Percentiles rank a stretch among this genome's conserved stretches.
Conservation (phyloP, 1,140 invertebrate genomes). For the Drosophila ogumai region DNA sequence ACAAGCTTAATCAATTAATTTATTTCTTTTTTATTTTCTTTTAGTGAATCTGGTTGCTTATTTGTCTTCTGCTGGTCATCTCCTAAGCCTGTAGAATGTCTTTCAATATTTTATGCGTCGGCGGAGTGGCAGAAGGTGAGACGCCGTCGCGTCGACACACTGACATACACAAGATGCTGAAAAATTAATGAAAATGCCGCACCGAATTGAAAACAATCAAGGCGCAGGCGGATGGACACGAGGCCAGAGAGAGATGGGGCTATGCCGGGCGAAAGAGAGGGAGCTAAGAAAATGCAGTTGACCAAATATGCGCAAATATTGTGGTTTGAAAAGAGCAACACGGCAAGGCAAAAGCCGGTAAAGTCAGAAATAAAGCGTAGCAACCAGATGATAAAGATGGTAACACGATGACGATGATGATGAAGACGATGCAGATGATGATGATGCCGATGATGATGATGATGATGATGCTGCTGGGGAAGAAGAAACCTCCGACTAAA, state of each 20-base stretch:
- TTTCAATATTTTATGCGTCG: slow-evolving; percentile 80
- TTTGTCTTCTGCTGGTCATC: slow-evolving; percentile 37
- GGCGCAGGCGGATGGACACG: slow-evolving; percentile 30
- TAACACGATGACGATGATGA: slow-evolving; percentile 28
- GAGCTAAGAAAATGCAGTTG: slow-evolving; percentile 68
- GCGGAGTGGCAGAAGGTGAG: slow-evolving; percentile 39
- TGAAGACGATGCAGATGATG: slow-evolving; percentile 31
- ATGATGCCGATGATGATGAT: slow-evolving; percentile 16
- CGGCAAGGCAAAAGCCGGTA: slow-evolving; percentile 43
- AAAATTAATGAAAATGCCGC: slow-evolving; percentile 82
- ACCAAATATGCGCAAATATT: slow-evolving; percentile 83
- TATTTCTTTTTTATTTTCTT: slow-evolving; percentile 10
- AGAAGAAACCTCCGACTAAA: slow-evolving; percentile 53
- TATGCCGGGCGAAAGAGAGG: slow-evolving; percentile 3
- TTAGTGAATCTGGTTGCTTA: slow-evolving; percentile 20
- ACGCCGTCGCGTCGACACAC: slow-evolving; percentile 54
- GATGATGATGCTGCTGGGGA: slow-evolving; percentile 36
- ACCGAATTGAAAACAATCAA: slow-evolving; percentile 80
- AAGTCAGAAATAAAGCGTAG: slow-evolving; percentile 52
- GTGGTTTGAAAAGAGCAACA: slow-evolving; percentile 59
- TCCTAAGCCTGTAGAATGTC: slow-evolving; percentile 57
- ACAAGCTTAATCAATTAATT: too few relatives aligned
- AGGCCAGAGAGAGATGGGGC: not conserved
- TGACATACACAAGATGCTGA: slow-evolving; percentile 57
- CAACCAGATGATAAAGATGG: slow-evolving; percentile 35